Evolutionary conservation across 2,797 vertebrate genomes (phyloP).

Genomic region (Calcarius lapponicus): DNA sequence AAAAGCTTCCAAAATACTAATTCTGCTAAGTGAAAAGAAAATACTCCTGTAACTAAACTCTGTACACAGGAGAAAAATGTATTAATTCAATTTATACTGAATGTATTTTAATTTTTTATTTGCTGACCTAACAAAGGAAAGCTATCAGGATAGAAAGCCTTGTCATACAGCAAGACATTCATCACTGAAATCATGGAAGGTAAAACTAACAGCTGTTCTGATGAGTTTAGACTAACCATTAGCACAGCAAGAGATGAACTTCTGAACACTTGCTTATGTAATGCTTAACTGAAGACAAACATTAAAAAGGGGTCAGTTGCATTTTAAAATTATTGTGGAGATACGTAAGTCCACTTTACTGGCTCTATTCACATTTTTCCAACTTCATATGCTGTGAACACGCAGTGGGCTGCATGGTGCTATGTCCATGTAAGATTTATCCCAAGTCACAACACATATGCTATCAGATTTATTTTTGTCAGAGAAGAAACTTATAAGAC

Average conservation of each 20-base stretch:
- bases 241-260: constrained; percentile 1
- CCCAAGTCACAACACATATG: not conserved
- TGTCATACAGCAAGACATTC: not conserved
- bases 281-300: not conserved
- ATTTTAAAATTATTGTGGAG: not conserved
- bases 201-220: not conserved
- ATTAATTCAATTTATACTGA: not conserved
- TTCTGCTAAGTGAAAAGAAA: constrained; percentile 2
- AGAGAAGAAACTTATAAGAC: not conserved
- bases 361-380: not conserved
- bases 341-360: not conserved
- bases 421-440: not conserved
- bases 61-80: not conserved
- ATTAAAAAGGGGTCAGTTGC: not conserved
- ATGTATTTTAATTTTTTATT: not conserved
- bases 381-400: not conserved
- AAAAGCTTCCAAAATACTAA: constrained; percentile 36
- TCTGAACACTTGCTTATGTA: not conserved
- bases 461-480: not conserved
- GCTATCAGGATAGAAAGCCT: not conserved
- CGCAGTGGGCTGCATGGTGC: not conserved
- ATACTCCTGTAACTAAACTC: not conserved
- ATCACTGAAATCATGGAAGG: not conserved
- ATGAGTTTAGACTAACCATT: constrained; percentile 5
- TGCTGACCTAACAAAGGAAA: not conserved